Conservation (phyloP, 2,797 vertebrate species). For the Threskiornis aethiopicus region DNA sequence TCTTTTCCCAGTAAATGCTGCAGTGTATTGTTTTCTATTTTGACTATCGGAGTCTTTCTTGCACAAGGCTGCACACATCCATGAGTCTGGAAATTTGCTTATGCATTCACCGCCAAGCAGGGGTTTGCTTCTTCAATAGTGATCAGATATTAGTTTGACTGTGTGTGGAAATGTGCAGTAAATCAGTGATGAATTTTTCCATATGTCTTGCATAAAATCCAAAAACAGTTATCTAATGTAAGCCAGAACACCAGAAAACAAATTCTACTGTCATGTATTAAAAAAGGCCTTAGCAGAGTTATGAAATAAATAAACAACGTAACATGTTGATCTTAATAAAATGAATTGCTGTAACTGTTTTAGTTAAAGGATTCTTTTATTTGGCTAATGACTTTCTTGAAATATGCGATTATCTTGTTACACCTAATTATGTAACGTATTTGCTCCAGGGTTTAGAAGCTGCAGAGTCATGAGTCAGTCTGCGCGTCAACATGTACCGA, state of each 20-base stretch:
- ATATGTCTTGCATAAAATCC: slow-evolving; percentile 31
- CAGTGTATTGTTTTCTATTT: neutral
- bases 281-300: neutral
- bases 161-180: slow-evolving; percentile 44
- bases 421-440: neutral
- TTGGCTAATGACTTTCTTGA: neutral
- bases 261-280: neutral
- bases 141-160: slow-evolving; percentile 36
- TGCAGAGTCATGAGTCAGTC: neutral
- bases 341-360: neutral
- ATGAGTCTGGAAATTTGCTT: slow-evolving; percentile 8
- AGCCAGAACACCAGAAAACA: slow-evolving; percentile 41
- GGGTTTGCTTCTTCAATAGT: slow-evolving; percentile 3
- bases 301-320: neutral
- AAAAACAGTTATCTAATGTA: slow-evolving; percentile 41
- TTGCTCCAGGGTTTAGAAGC: neutral
- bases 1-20: neutral
- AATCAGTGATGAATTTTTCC: slow-evolving; percentile 59
- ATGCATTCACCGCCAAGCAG: neutral
- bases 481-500: neutral
- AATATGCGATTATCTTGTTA: neutral
- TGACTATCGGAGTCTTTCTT: neutral
- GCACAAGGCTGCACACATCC: neutral
- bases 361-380: neutral
- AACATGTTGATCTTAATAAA: neutral